These are phyloP conservation scores for Lepidothrix coronata DNA, from an alignment of 2,113 vertebrate genomes.

Conservation along the genomic window DNA sequence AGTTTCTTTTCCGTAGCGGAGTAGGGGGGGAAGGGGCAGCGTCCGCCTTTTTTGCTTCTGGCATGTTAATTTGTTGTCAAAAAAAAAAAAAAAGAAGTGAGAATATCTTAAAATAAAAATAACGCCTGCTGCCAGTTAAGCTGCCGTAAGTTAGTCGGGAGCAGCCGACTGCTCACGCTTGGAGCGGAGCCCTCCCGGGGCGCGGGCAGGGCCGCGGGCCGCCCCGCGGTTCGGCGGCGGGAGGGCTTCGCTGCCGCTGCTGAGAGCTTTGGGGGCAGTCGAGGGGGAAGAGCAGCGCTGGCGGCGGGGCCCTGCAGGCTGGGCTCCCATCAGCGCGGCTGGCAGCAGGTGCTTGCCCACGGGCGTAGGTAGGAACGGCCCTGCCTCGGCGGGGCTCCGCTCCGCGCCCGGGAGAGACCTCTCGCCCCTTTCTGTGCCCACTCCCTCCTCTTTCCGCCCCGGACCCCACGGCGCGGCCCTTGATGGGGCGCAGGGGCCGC, in stretches of 20 bases:
- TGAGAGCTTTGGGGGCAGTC: neutral
- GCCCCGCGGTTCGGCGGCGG: neutral
- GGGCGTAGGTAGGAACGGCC: neutral
- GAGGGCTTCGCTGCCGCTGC: neutral
- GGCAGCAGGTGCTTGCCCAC: constrained; percentile 29
- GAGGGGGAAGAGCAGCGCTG: neutral
- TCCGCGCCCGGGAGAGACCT: neutral
- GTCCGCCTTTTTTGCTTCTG: neutral
- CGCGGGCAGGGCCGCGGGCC: neutral
- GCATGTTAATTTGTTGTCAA: neutral
- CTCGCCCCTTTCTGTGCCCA: neutral
- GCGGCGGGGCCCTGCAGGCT: neutral
- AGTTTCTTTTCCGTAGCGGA: neutral
- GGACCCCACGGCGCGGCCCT: neutral
- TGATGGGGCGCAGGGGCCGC: neutral
- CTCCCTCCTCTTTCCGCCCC: neutral
- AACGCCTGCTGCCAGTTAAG: neutral
- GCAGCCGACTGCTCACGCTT: neutral
- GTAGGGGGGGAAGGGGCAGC: neutral
- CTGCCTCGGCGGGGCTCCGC: neutral
- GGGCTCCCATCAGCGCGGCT: neutral
- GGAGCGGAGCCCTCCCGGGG: neutral
- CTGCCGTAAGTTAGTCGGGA: neutral
- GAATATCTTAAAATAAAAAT: neutral
- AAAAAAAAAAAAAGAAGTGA: neutral